phyloP scores from a whole-genome alignment of 2,797 vertebrate species.

The Eupleurogrammus muticus region DNA sequence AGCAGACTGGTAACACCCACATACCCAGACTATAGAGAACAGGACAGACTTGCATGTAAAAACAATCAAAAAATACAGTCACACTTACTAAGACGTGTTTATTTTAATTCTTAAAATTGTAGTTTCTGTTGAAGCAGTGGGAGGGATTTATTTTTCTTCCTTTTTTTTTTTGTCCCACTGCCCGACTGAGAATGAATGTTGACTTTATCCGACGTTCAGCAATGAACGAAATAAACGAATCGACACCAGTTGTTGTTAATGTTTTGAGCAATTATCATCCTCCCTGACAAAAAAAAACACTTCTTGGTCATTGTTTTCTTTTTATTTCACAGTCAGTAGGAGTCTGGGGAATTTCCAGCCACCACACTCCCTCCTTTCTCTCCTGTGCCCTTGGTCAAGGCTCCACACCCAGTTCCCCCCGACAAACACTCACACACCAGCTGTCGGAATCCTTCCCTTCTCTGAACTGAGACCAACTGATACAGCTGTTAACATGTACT shows the following conservation, averaged over 20 bases:
- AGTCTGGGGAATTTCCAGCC: constrained; percentile 63
- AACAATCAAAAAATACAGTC: neutral
- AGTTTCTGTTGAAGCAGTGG: neutral
- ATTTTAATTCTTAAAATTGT: neutral
- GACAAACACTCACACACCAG: constrained; percentile 65
- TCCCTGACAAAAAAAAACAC: constrained; percentile 1
- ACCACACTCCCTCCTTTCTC: constrained; percentile 43
- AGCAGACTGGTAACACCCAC: neutral
- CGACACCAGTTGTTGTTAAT: neutral
- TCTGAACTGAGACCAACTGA: constrained; percentile 87
- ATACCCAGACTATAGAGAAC: neutral
- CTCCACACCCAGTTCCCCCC: constrained; percentile 67
- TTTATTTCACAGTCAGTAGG: constrained; percentile 56
- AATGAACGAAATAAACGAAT: neutral
- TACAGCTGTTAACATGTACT: constrained; percentile 83
- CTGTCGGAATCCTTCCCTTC: constrained; percentile 87
- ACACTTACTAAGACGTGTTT: neutral
- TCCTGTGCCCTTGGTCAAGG: constrained; percentile 76
- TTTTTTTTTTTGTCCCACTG: constrained; percentile 4
- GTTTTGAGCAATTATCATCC: neutral
- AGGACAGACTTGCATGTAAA: neutral
- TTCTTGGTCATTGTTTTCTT: constrained; percentile 40
- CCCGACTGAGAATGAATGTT: constrained; percentile 12
- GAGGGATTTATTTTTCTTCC: neutral
- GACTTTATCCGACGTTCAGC: constrained; percentile 5